A percentile compares a stretch with the other conserved stretches of the same genome.
Conservation (phyloP, 2,113 vertebrate genomes). For the Accipiter virgatus region DNA sequence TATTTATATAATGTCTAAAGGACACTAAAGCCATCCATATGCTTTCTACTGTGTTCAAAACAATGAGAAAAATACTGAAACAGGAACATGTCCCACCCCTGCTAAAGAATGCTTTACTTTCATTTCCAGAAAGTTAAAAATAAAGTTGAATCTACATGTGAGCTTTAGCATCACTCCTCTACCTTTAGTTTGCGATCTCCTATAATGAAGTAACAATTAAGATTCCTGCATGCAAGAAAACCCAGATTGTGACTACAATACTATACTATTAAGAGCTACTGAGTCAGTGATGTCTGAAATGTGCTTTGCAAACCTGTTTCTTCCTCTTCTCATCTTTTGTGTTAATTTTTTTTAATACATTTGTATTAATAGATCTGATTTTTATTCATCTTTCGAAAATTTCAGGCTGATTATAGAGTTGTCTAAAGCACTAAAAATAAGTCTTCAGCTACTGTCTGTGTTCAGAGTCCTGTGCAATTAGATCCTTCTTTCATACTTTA, state of each 20-base stretch:
- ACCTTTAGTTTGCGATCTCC: background rate
- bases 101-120: background rate
- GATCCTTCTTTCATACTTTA: background rate
- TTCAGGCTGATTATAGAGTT: background rate
- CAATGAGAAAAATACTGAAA: background rate
- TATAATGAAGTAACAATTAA: background rate
- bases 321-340: background rate
- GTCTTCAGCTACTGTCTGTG: background rate
- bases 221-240: background rate
- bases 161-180: background rate
- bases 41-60: background rate
- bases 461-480: background rate
- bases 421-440: background rate
- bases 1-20: background rate
- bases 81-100: background rate
- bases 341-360: background rate
- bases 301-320: background rate
- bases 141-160: background rate
- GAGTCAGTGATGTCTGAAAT: background rate
- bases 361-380: background rate
- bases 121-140: background rate
- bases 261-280: background rate
- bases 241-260: background rate
- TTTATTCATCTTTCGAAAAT: background rate
- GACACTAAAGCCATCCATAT: background rate